A percentile compares a stretch with the other conserved stretches of the same genome.
Evolutionary conservation across 2,888 invertebrate species (phyloP).

Genomic region (Meiosimyza decipiens): DNA sequence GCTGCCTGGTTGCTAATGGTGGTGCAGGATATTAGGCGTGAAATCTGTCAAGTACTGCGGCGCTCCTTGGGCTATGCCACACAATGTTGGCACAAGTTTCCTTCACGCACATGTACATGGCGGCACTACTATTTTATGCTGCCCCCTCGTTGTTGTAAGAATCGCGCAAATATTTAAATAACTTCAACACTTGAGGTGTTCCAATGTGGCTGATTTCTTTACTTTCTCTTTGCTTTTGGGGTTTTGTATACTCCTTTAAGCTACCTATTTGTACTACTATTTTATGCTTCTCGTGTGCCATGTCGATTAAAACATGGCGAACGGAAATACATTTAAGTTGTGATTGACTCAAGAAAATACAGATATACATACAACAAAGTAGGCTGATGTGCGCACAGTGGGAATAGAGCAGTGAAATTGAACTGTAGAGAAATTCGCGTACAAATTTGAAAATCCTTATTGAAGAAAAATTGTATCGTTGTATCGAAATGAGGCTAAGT

Average conservation of each 20-base stretch:
- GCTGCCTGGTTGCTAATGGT: not conserved
- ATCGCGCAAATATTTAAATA: constrained; percentile 18
- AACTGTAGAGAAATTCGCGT: no score
- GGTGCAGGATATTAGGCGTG: constrained; percentile 4
- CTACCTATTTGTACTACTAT: not conserved
- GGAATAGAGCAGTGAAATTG: no score
- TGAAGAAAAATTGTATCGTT: no score
- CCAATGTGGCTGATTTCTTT: not conserved
- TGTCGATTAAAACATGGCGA: not conserved
- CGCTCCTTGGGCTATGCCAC: not conserved
- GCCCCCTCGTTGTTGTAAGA: not conserved
- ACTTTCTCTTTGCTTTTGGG: not conserved
- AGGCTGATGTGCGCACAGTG: no score
- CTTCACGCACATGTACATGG: not conserved
- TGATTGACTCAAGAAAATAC: no score
- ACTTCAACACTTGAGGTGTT: constrained; percentile 18
- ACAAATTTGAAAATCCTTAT: no score
- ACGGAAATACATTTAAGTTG: constrained; percentile 9
- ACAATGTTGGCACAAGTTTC: not conserved
- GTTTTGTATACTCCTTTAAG: not conserved
- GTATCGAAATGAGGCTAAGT: no score
- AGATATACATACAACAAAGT: no score
- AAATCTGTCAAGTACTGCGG: not conserved
- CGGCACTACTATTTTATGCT: not conserved
- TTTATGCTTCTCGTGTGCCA: constrained; percentile 4